phyloP scores from a whole-genome alignment of 2,888 invertebrate genomes.

The Cryptocephalus moraei region DNA sequence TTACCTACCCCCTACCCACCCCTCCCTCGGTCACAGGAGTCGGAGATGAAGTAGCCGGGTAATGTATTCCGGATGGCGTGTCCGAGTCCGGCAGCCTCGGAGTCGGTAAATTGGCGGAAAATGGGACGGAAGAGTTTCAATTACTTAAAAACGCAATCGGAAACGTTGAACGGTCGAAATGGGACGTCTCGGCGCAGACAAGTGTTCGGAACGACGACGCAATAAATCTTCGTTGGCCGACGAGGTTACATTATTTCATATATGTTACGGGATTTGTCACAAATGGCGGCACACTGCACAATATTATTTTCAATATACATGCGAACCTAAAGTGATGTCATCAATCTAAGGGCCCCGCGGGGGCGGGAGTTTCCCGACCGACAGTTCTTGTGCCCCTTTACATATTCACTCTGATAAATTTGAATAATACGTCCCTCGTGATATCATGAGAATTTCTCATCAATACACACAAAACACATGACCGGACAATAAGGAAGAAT shows the following conservation, averaged over 20 bases:
- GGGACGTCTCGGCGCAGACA: too few relatives aligned
- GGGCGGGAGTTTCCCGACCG: constrained; percentile 22
- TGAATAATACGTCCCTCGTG: constrained; percentile 32
- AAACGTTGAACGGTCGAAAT: too few relatives aligned
- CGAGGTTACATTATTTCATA: constrained; percentile 9
- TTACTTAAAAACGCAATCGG: too few relatives aligned
- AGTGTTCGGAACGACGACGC: too few relatives aligned
- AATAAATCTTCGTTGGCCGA: too few relatives aligned
- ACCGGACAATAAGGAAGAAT: too few relatives aligned
- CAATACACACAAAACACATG: too few relatives aligned
- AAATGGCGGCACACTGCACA: constrained; percentile 26
- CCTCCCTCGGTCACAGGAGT: constrained; percentile 4
- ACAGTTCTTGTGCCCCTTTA: constrained; percentile 29
- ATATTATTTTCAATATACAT: constrained; percentile 33
- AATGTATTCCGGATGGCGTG: too few relatives aligned
- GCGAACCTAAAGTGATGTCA: constrained; percentile 32
- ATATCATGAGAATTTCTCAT: too few relatives aligned
- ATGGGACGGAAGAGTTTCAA: too few relatives aligned
- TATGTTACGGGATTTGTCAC: constrained; percentile 24
- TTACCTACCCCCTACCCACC: constrained; percentile 22
- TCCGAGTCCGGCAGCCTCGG: neutral
- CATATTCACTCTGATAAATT: constrained; percentile 32
- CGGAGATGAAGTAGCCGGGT: neutral
- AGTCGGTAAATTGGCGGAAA: too few relatives aligned
- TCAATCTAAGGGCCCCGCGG: constrained; percentile 29